Evolutionary conservation across 64 coral and sea anemone species (phyloP).

Genomic region (Astreopora myriophthalma): DNA sequence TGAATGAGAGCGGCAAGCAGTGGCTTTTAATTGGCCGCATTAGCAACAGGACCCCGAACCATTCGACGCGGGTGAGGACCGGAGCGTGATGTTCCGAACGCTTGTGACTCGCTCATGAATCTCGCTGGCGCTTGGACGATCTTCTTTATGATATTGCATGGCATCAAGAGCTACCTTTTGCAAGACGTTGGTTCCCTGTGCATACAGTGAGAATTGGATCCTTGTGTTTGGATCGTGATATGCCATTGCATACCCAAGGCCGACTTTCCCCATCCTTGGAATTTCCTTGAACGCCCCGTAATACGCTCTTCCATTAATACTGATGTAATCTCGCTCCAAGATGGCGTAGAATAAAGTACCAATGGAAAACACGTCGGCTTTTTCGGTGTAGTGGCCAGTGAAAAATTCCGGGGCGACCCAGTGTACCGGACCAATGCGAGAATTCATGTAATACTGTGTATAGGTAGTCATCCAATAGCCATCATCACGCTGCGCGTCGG

Average conservation of each 20-base stretch:
- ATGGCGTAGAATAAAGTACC: conserved; percentile 76
- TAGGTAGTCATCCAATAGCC: background rate
- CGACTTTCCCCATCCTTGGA: conserved; percentile 12
- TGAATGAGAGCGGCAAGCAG: no score
- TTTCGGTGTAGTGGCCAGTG: conserved; percentile 49
- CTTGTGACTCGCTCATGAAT: background rate
- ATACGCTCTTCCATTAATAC: conserved; percentile 1
- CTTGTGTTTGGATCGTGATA: background rate
- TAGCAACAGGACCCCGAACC: background rate
- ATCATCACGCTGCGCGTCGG: background rate
- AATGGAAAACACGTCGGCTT: conserved; percentile 75
- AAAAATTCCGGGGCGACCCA: conserved; percentile 78
- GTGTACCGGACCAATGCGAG: conserved; percentile 52
- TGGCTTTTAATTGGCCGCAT: background rate
- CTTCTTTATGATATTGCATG: conserved; percentile 41
- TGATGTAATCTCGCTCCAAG: conserved; percentile 45
- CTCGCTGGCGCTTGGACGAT: conserved; percentile 9
- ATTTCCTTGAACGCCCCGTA: conserved; percentile 56
- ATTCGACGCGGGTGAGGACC: no score
- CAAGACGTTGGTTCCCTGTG: conserved; percentile 52
- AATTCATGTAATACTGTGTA: conserved; percentile 65
- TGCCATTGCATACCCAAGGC: conserved; percentile 72
- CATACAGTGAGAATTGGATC: conserved; percentile 16
- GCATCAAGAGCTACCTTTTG: conserved; percentile 22
- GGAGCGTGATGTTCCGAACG: background rate